These are phyloP conservation scores for Nycteola revayana DNA, from an alignment of 2,888 invertebrate genomes.

Conservation along the genomic window DNA sequence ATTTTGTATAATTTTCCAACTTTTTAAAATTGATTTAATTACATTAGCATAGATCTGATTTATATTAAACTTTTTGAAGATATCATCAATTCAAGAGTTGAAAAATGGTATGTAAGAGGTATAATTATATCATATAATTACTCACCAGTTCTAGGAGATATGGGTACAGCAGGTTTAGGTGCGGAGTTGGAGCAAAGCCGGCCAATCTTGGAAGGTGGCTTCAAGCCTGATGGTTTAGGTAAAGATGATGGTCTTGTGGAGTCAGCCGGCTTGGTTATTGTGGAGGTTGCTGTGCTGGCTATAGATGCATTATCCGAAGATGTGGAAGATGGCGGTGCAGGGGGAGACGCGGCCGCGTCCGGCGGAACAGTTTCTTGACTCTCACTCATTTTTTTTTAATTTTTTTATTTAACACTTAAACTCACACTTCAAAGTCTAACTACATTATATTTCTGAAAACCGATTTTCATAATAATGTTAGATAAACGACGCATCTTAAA, in stretches of 20 bases:
- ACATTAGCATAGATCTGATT: too few relatives aligned
- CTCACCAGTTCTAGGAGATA: slow-evolving; percentile 80
- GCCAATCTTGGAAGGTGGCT: slow-evolving; percentile 85
- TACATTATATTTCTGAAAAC: slow-evolving; percentile 45
- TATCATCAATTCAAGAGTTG: too few relatives aligned
- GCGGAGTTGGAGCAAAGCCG: slow-evolving; percentile 83
- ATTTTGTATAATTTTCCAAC: too few relatives aligned
- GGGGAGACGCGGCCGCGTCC: slow-evolving; percentile 40
- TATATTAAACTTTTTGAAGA: too few relatives aligned
- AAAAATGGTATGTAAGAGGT: slow-evolving; percentile 1
- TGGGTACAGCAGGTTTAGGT: slow-evolving; percentile 86
- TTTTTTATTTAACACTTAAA: slow-evolving; percentile 43
- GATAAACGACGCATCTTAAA: slow-evolving; percentile 52
- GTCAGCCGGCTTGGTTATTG: slow-evolving; percentile 50
- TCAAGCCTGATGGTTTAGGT: slow-evolving; percentile 83
- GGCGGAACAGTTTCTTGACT: slow-evolving; percentile 46
- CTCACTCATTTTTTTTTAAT: slow-evolving; percentile 66
- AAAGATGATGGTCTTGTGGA: slow-evolving; percentile 60
- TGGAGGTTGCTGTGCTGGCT: slow-evolving; percentile 52
- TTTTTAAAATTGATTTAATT: too few relatives aligned
- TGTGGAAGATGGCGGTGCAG: slow-evolving; percentile 52
- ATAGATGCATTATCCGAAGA: slow-evolving; percentile 60
- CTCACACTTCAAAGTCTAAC: slow-evolving; percentile 30
- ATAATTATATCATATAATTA: slow-evolving; percentile 19
- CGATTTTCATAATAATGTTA: slow-evolving; percentile 34